Evolutionary conservation across 2,888 invertebrate species (phyloP).

Genomic region (Adelphocoris suturalis): DNA sequence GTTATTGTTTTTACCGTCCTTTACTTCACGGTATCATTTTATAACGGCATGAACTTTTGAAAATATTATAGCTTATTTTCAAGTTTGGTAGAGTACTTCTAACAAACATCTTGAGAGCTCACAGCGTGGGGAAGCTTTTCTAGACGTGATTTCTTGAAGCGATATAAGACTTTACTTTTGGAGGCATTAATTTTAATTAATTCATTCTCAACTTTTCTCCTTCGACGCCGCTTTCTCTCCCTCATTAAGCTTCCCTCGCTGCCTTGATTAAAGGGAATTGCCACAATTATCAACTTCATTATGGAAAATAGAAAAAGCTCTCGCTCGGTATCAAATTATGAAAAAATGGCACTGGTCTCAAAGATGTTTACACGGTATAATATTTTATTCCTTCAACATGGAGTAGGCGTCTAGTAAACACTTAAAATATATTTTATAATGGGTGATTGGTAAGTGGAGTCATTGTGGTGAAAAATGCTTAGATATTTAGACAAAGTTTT

Average conservation of each 20-base stretch:
- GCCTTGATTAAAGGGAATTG: slow-evolving; percentile 59
- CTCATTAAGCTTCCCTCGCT: slow-evolving; percentile 51
- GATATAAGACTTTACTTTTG: slow-evolving; percentile 47
- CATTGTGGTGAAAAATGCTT: no score
- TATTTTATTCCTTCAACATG: no score
- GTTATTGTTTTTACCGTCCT: background rate
- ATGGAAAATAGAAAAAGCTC: slow-evolving; percentile 25
- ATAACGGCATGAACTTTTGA: background rate
- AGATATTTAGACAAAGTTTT: no score
- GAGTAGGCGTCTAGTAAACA: no score
- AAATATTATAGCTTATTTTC: background rate
- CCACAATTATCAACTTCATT: slow-evolving; percentile 57
- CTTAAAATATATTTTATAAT: no score
- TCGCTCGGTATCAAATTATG: background rate
- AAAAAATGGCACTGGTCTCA: background rate
- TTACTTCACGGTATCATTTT: background rate
- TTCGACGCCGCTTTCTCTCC: slow-evolving; percentile 50
- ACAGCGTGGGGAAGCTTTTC: background rate
- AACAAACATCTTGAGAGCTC: background rate
- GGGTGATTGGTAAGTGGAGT: no score
- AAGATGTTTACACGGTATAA: no score
- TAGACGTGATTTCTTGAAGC: slow-evolving; percentile 46
- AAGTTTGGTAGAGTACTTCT: background rate
- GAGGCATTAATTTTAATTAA: slow-evolving; percentile 62
- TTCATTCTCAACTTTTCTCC: slow-evolving; percentile 61